Base-by-base conservation (phyloP, 2,888 invertebrate genomes). In the Rhingia rostrata region DNA sequence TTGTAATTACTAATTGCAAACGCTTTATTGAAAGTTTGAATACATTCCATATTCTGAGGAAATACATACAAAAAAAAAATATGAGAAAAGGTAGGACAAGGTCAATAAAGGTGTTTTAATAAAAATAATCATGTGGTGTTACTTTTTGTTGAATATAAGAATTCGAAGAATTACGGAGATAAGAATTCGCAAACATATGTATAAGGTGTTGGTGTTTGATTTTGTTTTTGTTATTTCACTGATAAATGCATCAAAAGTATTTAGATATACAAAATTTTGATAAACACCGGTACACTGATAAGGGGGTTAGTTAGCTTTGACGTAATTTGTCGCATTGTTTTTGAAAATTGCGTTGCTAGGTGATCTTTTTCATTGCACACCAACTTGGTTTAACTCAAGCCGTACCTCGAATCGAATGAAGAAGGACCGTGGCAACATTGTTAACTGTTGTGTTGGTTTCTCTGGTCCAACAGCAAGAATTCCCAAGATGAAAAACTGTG, bases 1-100 rank as follows among this genome's bases (percentile, higher is more conserved):
- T 70, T 69, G 22, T 70, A 75, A 56, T 58, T 47, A 22, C 43
- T n/a, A 5, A 61, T 61, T 82, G 10, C 22, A 60, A 60, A 35
- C n/a, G 32, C 14, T 22, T 37, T 32, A 47, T 12, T 47, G 4
- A 70, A n/a, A 47, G 14, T 39, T 37, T 47, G 64, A 77, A 77
- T 78, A 73, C 78, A 83, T 83, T 83, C 82, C 82, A 73, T 77
- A 43, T 73, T 78, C 73, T 49, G 32, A 22, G 2, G 22, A 22
- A 22, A 2, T 22, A 22, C 49, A 49, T 72, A 56, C 14, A 61
- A 75, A 35, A 58, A 51, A 37, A 49, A 39, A 47, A 67, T 22
- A 54, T 64, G 41, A 33, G 63, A 49, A 56, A 47, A 22, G 22
- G 39, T 47, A 7, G 5, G 9, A 43, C 63, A 73, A 53, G 56